Evolutionary conservation across 2,797 vertebrate genomes (phyloP), one percentile per base, ranked within the genome.

Genomic region (Anguilla anguilla): DNA sequence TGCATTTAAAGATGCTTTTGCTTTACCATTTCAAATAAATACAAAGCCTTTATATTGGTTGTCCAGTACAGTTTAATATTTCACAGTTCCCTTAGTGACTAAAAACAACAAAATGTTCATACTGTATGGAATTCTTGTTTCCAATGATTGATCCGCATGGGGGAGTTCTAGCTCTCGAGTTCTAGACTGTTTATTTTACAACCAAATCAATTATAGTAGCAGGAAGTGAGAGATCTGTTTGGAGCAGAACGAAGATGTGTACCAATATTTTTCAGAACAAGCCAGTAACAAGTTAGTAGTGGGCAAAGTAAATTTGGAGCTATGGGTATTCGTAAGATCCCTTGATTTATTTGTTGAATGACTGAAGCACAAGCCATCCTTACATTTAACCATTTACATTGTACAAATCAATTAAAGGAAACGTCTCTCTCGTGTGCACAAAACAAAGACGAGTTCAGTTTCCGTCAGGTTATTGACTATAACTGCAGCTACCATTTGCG

Each of bases 1-100:
- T 87, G 83, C 88, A 89, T 87, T 64, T 79, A 85, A 87, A 64
- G 2, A 51, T 7, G 31, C 19, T n/a, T 46, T 51, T 39, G n/a
- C 39, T 61, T 46, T 57, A 10, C 86, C 46, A 49, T 87, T 64
- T 39, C 17, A 82, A 84, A 72, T 87, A 85, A 89, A 82, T 85
- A 69, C 46, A 85, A 46, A 83, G 59, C 53, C 55, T 72, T 84
- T 61, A 55, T 82, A 35, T 53, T 55, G 49, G 57, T 67, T n/a
- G 19, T 35, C 43, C 15, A 31, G 35, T 55, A 64, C 35, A 59
- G 72, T 79, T 19, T 22, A 67, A 46, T 83, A 79, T 31, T 88
- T 83, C 46, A 72, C 77, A 86, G 28, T 83, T 79, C 77, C 46
- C 22, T 69, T 69, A n/a, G 67, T 9, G 69, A 74, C 35, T 2